A percentile compares a stretch with the other conserved stretches of the same genome.
Evolutionary conservation across 2,797 vertebrate species (phyloP).

Genomic region (Acanthiza pusilla): DNA sequence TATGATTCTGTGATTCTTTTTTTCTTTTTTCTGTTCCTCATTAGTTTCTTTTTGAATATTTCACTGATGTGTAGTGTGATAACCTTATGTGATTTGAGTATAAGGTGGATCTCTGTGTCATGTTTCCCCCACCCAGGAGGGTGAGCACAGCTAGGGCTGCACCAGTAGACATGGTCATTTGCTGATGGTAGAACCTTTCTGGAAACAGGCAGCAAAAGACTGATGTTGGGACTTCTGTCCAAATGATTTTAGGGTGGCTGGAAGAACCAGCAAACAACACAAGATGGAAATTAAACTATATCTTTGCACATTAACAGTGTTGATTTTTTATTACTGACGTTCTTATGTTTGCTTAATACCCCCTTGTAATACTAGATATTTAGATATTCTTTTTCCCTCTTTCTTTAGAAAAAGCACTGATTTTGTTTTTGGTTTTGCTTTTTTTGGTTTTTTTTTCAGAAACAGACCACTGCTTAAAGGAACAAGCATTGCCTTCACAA

Average conservation of each 20-base stretch:
- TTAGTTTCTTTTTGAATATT: background rate
- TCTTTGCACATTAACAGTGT: background rate
- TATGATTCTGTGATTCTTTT: background rate
- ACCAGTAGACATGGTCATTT: rapidly evolving
- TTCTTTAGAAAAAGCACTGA: background rate
- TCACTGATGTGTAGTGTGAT: background rate
- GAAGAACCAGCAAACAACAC: background rate
- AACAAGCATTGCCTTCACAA: background rate
- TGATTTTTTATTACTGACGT: background rate
- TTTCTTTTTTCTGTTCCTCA: rapidly evolving
- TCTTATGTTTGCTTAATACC: rapidly evolving
- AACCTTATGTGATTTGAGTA: background rate
- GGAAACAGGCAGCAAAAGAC: background rate
- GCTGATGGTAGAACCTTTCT: background rate
- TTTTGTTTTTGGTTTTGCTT: too few species aligned
- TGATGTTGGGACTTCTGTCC: background rate
- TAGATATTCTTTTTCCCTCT: background rate
- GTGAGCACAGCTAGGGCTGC: background rate
- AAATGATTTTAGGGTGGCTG: rapidly evolving
- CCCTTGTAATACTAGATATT: background rate
- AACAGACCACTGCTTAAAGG: background rate
- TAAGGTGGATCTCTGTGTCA: background rate
- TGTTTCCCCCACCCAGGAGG: background rate
- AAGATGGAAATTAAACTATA: background rate
- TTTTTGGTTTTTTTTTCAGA: background rate